These are phyloP conservation scores for Tetranychus truncatus DNA, from an alignment of 2,888 invertebrate species.

Conservation along the genomic window DNA sequence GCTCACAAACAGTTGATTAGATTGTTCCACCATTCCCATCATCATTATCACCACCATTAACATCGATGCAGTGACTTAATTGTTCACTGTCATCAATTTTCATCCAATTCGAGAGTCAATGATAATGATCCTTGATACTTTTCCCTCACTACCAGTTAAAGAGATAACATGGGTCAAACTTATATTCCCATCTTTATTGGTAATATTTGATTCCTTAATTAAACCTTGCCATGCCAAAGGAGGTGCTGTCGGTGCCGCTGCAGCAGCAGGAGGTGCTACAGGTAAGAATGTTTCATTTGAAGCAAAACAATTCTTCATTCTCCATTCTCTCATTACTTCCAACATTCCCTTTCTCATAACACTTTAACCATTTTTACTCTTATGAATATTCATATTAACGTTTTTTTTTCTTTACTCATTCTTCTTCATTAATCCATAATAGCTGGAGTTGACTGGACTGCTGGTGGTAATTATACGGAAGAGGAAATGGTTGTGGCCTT, in stretches of 20 bases:
- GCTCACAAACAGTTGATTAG: no score
- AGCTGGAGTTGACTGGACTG: slow-evolving; percentile 12
- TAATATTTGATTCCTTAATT: background rate
- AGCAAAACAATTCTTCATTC: background rate
- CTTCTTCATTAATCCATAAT: background rate
- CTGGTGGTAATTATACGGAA: slow-evolving; percentile 9
- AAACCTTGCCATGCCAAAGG: slow-evolving; percentile 8
- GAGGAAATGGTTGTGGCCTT: slow-evolving; percentile 11
- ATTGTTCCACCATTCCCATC: no score
- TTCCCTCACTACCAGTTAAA: background rate
- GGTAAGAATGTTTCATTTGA: background rate
- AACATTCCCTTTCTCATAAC: background rate
- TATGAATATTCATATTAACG: background rate
- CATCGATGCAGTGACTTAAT: no score
- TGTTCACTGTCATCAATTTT: no score
- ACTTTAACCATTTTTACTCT: background rate
- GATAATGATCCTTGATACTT: background rate
- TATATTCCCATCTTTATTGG: background rate
- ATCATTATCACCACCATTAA: no score
- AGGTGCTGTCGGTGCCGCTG: slow-evolving; percentile 1
- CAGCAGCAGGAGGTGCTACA: slow-evolving; percentile 8
- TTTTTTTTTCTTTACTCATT: background rate
- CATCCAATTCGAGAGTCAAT: background rate
- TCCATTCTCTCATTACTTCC: background rate
- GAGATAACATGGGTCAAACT: background rate